Evolutionary conservation across 2,113 vertebrate species (phyloP).

Genomic region (Trematomus loennbergii): DNA sequence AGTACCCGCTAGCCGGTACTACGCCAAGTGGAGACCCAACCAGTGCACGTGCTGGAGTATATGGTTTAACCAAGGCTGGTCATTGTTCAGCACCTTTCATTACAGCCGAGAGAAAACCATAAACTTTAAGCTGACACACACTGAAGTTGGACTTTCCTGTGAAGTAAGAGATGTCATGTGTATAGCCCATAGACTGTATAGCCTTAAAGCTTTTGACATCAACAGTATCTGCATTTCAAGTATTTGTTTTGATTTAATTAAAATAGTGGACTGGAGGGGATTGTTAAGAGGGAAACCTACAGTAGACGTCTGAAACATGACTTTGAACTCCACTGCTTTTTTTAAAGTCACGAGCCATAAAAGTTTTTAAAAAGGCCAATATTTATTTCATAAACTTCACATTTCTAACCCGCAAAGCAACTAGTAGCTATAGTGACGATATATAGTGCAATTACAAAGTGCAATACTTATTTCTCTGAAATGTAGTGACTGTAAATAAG

Average conservation of each 20-base stretch:
- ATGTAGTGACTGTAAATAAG: not conserved
- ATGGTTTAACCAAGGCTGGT: too few relatives aligned
- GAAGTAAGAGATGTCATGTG: not conserved
- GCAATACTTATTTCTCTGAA: not conserved
- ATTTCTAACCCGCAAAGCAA: not conserved
- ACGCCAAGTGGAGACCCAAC: too few relatives aligned
- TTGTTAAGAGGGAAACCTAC: not conserved
- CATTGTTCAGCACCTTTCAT: not conserved
- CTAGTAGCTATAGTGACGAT: not conserved
- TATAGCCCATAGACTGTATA: too few relatives aligned
- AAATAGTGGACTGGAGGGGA: not conserved
- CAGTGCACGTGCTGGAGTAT: too few relatives aligned
- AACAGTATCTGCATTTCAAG: too few relatives aligned
- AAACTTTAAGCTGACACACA: not conserved
- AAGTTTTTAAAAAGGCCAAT: not conserved
- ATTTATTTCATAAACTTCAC: not conserved
- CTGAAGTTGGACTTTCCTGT: not conserved
- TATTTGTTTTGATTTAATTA: too few relatives aligned
- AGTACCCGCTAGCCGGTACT: too few relatives aligned
- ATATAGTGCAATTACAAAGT: not conserved
- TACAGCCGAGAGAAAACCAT: too few relatives aligned
- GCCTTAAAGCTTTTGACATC: too few relatives aligned
- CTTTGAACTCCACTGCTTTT: not conserved
- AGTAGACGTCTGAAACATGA: not conserved
- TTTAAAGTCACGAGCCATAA: not conserved